Percentiles rank a stretch among this genome's conserved stretches.
Evolutionary conservation across 2,888 invertebrate species (phyloP).

Genomic region (Germaria angustata): DNA sequence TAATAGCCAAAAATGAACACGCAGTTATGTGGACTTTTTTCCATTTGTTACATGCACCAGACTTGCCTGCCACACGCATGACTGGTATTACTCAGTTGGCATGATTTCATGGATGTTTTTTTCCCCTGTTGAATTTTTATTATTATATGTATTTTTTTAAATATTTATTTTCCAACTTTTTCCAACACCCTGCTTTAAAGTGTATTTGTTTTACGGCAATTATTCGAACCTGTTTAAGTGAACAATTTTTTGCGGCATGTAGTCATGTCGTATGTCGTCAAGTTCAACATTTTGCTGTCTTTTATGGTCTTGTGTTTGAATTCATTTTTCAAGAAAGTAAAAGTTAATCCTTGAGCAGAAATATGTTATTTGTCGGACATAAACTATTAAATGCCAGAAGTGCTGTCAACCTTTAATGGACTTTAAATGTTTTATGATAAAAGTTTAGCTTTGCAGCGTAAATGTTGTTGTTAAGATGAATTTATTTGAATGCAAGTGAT

Average conservation of each 20-base stretch:
- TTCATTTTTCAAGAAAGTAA: neutral
- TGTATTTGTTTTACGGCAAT: neutral
- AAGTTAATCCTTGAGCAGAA: neutral
- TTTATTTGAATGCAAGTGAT: too few relatives aligned
- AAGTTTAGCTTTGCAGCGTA: too few relatives aligned
- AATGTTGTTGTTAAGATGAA: too few relatives aligned
- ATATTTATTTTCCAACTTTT: neutral
- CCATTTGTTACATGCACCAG: conserved; percentile 13
- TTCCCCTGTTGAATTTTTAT: neutral
- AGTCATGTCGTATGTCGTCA: conserved; percentile 25
- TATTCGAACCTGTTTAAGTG: conserved; percentile 24
- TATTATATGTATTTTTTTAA: neutral
- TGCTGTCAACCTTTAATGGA: too few relatives aligned
- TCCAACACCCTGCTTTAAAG: neutral
- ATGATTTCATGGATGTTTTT: neutral
- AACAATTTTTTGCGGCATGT: neutral
- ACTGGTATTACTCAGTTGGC: conserved; percentile 11
- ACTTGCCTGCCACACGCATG: conserved; percentile 32
- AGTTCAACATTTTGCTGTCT: conserved; percentile 43
- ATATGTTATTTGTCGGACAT: neutral
- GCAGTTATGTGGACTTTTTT: conserved; percentile 47
- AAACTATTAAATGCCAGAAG: neutral
- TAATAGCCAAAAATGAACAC: conserved; percentile 62
- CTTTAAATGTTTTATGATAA: too few relatives aligned
- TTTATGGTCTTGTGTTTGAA: neutral